Evolutionary conservation across 2,113 vertebrate species (phyloP).

Genomic region (Erythrolamprus reginae): DNA sequence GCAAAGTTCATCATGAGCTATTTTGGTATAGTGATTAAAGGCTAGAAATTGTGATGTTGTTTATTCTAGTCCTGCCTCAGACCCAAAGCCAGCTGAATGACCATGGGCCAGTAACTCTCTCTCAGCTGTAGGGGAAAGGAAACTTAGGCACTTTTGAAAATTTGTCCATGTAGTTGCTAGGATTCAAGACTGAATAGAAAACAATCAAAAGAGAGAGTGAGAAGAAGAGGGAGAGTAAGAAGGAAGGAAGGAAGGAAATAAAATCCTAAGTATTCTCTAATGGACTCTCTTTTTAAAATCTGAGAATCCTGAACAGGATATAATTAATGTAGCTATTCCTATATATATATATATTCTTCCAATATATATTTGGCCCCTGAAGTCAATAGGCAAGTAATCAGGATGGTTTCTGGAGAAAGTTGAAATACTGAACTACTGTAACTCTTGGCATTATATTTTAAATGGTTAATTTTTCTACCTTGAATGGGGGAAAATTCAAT

Average conservation of each 20-base stretch:
- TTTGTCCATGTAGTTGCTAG: not conserved
- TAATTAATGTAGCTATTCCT: not conserved
- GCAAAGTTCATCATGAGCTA: not conserved
- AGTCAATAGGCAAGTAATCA: not conserved
- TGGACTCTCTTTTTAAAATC: not conserved
- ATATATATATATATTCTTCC: not conserved
- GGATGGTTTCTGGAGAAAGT: not conserved
- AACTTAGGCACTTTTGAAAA: not conserved
- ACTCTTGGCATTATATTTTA: not conserved
- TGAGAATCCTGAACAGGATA: not conserved
- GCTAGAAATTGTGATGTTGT: not conserved
- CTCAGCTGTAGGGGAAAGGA: not conserved
- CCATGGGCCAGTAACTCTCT: not conserved
- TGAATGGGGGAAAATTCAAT: not conserved
- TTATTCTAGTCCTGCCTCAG: not conserved
- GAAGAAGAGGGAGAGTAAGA: not conserved
- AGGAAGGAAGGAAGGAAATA: not conserved
- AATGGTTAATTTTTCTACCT: not conserved
- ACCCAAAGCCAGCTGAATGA: not conserved
- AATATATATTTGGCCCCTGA: not conserved
- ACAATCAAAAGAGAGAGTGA: not conserved
- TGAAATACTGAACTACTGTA: not conserved
- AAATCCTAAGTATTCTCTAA: not conserved
- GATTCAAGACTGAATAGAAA: not conserved
- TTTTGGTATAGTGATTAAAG: not conserved